Evolutionary conservation across 2,888 invertebrate genomes (phyloP).

Genomic region (Stenurella melanura): DNA sequence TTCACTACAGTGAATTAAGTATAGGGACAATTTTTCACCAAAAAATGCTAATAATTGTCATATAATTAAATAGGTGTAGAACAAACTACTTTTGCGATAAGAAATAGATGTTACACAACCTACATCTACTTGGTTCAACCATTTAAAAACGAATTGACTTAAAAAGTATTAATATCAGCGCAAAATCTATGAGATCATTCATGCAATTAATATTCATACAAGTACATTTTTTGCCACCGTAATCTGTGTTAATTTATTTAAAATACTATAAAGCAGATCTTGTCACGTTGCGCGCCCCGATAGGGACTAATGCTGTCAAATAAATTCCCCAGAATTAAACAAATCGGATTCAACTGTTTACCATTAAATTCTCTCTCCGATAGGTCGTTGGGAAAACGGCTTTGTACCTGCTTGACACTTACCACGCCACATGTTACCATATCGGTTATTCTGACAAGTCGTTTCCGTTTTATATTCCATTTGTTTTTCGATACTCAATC

Average conservation of each 20-base stretch:
- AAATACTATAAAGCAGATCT: conserved; percentile 39
- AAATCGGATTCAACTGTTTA: conserved; percentile 46
- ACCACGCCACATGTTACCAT: conserved; percentile 37
- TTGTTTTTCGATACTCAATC: conserved; percentile 29
- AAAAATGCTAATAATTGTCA: too few species aligned
- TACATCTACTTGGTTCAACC: neutral
- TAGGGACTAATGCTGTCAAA: conserved; percentile 44
- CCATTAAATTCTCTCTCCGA: conserved; percentile 42
- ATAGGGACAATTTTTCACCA: too few species aligned
- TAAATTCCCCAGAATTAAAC: conserved; percentile 46
- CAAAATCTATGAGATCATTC: neutral
- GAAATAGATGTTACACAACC: too few species aligned
- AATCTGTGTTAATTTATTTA: conserved; percentile 43
- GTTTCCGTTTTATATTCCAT: conserved; percentile 35
- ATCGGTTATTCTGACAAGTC: conserved; percentile 39
- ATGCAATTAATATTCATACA: neutral
- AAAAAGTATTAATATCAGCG: neutral
- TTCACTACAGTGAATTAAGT: too few species aligned
- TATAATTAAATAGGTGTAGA: too few species aligned
- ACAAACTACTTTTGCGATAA: too few species aligned
- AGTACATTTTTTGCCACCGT: conserved; percentile 26
- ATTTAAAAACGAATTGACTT: neutral
- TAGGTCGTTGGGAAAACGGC: conserved; percentile 31
- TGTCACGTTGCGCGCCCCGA: conserved; percentile 36
- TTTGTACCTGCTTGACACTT: conserved; percentile 42